Percentiles rank a stretch among this genome's conserved stretches.
Evolutionary conservation across 2,888 invertebrate genomes (phyloP).

Genomic region (Plusia festucae): DNA sequence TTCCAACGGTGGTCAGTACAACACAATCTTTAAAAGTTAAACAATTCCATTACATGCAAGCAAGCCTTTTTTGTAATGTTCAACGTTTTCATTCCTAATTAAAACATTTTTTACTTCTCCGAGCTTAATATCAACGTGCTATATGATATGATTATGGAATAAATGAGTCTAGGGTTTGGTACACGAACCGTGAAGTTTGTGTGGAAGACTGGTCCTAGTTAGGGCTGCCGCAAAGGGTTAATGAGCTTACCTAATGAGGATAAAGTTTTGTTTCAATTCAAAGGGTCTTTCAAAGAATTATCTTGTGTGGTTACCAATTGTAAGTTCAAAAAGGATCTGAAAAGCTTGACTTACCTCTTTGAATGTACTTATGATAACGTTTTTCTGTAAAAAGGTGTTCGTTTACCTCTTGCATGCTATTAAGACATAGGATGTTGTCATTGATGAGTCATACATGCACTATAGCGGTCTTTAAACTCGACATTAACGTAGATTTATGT

Average conservation of each 20-base stretch:
- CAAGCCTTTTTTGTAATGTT: conserved; percentile 2
- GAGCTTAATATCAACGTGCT: conserved; percentile 45
- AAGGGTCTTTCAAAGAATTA: conserved; percentile 8
- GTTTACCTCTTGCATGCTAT: conserved; percentile 19
- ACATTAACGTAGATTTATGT: conserved; percentile 51
- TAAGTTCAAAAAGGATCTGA: background rate
- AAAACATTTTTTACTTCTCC: conserved; percentile 32
- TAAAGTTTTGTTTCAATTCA: background rate
- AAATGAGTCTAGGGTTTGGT: conserved; percentile 54
- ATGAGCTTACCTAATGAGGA: background rate
- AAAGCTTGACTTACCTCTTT: background rate
- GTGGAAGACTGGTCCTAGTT: conserved; percentile 53
- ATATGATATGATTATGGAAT: conserved; percentile 56
- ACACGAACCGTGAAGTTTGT: conserved; percentile 63
- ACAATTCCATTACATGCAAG: background rate
- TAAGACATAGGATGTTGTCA: conserved; percentile 29
- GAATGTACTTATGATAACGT: background rate
- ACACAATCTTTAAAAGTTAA: conserved; percentile 3
- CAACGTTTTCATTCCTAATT: conserved; percentile 33
- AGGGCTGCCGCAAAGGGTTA: conserved; percentile 40
- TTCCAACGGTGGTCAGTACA: background rate
- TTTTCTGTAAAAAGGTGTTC: conserved; percentile 17
- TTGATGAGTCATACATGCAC: conserved; percentile 46
- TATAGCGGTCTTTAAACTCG: conserved; percentile 52
- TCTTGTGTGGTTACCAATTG: background rate